Evolutionary conservation across 1,140 invertebrate genomes (phyloP).

Genomic region (Drosophila malerkotliana): DNA sequence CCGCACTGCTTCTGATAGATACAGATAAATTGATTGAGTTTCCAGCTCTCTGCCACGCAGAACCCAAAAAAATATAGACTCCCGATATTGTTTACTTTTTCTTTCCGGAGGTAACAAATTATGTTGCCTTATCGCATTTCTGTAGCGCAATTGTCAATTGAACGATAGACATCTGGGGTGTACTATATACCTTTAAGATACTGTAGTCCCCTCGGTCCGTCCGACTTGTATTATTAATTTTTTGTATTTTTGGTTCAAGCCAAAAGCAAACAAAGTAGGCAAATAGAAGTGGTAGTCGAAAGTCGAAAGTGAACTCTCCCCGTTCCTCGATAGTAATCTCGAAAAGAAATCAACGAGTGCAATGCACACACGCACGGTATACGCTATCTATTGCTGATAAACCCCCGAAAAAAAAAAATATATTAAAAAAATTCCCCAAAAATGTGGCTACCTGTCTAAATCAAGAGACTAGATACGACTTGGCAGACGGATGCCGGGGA

Average conservation of each 20-base stretch:
- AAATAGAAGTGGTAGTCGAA: constrained; percentile 35
- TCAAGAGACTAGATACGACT: constrained; percentile 35
- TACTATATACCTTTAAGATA: constrained; percentile 35
- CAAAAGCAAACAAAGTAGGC: constrained; percentile 47
- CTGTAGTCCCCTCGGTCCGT: constrained; percentile 15
- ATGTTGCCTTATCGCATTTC: constrained; percentile 70
- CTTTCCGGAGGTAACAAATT: constrained; percentile 53
- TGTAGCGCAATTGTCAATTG: constrained; percentile 79
- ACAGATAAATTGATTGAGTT: constrained; percentile 78
- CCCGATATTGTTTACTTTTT: constrained; percentile 30
- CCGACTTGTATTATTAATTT: constrained; percentile 47
- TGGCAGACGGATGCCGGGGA: constrained; percentile 17
- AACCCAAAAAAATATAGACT: constrained; percentile 10
- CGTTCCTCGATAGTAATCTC: constrained; percentile 41
- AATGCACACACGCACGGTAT: constrained; percentile 37
- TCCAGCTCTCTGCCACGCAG: constrained; percentile 16
- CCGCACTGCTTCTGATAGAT: constrained; percentile 43
- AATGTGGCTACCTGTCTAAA: constrained; percentile 56
- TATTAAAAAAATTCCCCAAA: constrained; percentile 26
- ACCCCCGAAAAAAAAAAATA: constrained; percentile 10
- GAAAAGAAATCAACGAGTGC: constrained; percentile 54
- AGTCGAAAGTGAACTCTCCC: constrained; percentile 24
- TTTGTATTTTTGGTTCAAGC: constrained; percentile 11
- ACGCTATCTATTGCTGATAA: constrained; percentile 53
- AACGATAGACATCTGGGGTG: constrained; percentile 61